These are phyloP conservation scores for Bombus impatiens DNA, from an alignment of 1,140 invertebrate species.

Conservation along the genomic window DNA sequence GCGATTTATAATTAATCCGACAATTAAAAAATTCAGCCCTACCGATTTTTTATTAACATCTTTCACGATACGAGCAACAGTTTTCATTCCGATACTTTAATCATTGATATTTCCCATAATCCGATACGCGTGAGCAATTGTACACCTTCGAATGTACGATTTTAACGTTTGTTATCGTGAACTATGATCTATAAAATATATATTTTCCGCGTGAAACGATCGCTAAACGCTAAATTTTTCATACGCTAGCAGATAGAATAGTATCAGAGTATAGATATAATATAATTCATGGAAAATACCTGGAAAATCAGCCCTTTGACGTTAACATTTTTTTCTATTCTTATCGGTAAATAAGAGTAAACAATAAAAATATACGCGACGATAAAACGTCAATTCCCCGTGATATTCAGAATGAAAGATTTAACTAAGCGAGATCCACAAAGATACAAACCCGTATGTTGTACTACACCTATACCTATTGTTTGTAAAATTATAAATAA, in stretches of 20 bases:
- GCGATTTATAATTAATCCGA: slow-evolving; percentile 57
- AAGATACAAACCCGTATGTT: background rate
- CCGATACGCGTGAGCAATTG: background rate
- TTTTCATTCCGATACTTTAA: slow-evolving; percentile 54
- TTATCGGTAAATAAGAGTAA: background rate
- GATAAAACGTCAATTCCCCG: background rate
- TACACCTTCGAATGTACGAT: background rate
- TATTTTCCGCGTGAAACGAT: background rate
- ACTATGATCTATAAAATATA: background rate
- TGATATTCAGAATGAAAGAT: background rate
- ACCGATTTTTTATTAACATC: slow-evolving; percentile 57
- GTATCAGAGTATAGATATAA: background rate
- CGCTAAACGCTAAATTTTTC: rapidly evolving
- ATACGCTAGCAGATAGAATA: background rate
- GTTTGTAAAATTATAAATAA: too few species aligned
- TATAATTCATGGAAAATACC: too few species aligned
- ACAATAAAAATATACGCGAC: background rate
- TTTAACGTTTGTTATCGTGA: background rate
- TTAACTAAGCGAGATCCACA: background rate
- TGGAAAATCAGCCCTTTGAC: too few species aligned
- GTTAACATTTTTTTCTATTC: background rate
- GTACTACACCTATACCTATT: too few species aligned
- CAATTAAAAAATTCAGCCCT: slow-evolving; percentile 56
- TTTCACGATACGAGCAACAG: slow-evolving; percentile 41
- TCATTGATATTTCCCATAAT: slow-evolving; percentile 40